These are phyloP conservation scores for Bhutanitis thaidina DNA, from an alignment of 2,888 invertebrate genomes.

Conservation along the genomic window DNA sequence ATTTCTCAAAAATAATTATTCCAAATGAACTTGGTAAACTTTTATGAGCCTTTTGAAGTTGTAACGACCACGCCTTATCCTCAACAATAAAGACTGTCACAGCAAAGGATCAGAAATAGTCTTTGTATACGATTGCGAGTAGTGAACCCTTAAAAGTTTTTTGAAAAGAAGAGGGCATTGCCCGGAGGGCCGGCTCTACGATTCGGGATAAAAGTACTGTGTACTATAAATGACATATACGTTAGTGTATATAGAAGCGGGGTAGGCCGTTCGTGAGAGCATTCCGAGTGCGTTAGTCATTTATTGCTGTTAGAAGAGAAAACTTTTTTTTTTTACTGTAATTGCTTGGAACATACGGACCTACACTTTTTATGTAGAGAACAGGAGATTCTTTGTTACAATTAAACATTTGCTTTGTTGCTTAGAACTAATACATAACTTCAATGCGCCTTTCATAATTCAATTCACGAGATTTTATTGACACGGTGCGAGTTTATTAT, in stretches of 20 bases:
- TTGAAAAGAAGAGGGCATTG: constrained; percentile 27
- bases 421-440: background rate
- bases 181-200: constrained; percentile 15
- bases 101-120: constrained; percentile 10
- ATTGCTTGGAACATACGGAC: constrained; percentile 9
- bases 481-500: background rate
- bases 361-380: constrained; percentile 8
- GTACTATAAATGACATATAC: constrained; percentile 14
- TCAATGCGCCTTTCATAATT: constrained; percentile 3
- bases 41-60: constrained; percentile 6
- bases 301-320: constrained; percentile 2
- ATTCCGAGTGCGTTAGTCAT: constrained; percentile 23
- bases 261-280: constrained; percentile 24
- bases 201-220: constrained; percentile 18
- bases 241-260: constrained; percentile 2
- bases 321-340: constrained; percentile 3
- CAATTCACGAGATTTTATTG: background rate
- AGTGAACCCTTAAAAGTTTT: constrained; percentile 12
- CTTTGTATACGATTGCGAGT: constrained; percentile 12
- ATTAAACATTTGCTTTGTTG: constrained; percentile 15
- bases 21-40: constrained; percentile 2
- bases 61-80: background rate
- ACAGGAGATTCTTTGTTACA: constrained; percentile 10
- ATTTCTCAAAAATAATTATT: background rate
- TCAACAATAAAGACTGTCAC: constrained; percentile 14